These are phyloP conservation scores for Physeter macrocephalus DNA, from an alignment of 2,113 vertebrate genomes.

Conservation along the genomic window DNA sequence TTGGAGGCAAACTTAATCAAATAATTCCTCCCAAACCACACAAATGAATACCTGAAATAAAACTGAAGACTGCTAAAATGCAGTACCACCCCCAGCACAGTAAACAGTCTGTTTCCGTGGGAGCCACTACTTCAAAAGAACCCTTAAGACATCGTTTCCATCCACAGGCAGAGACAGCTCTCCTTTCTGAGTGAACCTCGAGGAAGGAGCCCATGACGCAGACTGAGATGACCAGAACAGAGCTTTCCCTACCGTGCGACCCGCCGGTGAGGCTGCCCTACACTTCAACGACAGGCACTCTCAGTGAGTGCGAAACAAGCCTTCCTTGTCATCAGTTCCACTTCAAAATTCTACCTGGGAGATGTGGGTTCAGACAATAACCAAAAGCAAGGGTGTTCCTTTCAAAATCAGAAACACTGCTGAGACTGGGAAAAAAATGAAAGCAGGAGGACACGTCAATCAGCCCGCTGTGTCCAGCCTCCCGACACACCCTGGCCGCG, in stretches of 20 bases:
- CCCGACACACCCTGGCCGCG: background rate
- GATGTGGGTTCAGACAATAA: background rate
- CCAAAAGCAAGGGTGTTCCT: background rate
- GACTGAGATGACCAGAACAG: rapidly evolving
- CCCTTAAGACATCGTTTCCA: background rate
- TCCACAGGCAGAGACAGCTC: background rate
- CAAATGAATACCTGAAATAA: background rate
- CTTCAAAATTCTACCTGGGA: background rate
- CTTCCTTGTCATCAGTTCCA: background rate
- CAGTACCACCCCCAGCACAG: background rate
- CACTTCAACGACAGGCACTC: background rate
- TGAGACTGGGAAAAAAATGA: background rate
- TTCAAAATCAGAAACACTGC: background rate
- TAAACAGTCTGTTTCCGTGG: rapidly evolving
- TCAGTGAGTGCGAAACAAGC: background rate
- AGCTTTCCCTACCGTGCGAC: too few species aligned
- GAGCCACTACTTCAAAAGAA: too few species aligned
- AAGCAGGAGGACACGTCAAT: background rate
- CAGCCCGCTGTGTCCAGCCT: rapidly evolving
- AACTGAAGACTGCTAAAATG: background rate
- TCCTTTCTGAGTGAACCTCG: background rate
- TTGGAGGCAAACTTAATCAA: background rate
- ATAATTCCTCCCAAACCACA: background rate
- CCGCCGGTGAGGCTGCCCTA: too few species aligned
- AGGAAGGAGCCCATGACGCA: background rate